Evolutionary conservation across 2,888 invertebrate genomes (phyloP).

Genomic region (Oxyteleia sp.): DNA sequence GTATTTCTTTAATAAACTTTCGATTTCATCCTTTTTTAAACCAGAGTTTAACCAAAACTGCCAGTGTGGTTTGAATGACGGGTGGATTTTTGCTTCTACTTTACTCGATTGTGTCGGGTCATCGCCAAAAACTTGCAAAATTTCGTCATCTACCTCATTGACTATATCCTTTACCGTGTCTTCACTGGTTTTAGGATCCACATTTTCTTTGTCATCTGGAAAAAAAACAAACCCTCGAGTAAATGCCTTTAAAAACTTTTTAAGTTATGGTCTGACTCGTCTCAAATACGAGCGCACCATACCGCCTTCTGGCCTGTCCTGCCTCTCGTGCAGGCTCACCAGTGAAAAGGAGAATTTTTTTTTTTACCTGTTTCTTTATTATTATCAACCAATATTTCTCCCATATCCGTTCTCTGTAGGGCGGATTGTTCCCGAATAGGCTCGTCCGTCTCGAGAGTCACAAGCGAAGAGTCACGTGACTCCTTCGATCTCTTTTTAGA

Average conservation of each 20-base stretch:
- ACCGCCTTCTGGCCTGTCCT: conserved; percentile 22
- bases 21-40: background rate
- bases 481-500: background rate
- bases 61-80: conserved; percentile 35
- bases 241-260: too few species aligned
- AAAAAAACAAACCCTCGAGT: too few species aligned
- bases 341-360: conserved; percentile 26
- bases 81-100: conserved; percentile 16
- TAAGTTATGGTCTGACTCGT: conserved; percentile 17
- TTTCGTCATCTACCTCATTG: conserved; percentile 12
- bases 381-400: too few species aligned
- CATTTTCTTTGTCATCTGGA: background rate
- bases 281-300: conserved; percentile 13
- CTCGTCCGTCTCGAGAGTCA: too few species aligned
- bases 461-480: too few species aligned
- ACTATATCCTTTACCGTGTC: too few species aligned
- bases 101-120: conserved; percentile 10
- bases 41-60: conserved; percentile 8
- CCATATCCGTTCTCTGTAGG: too few species aligned
- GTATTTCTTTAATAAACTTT: background rate
- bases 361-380: background rate
- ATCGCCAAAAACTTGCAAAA: conserved; percentile 20
- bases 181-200: background rate
- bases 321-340: conserved; percentile 25
- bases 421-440: too few species aligned